A percentile compares a stretch with the other conserved stretches of the same genome.
Conservation (phyloP, 2,888 invertebrate species). For the Ellobium chinense region DNA sequence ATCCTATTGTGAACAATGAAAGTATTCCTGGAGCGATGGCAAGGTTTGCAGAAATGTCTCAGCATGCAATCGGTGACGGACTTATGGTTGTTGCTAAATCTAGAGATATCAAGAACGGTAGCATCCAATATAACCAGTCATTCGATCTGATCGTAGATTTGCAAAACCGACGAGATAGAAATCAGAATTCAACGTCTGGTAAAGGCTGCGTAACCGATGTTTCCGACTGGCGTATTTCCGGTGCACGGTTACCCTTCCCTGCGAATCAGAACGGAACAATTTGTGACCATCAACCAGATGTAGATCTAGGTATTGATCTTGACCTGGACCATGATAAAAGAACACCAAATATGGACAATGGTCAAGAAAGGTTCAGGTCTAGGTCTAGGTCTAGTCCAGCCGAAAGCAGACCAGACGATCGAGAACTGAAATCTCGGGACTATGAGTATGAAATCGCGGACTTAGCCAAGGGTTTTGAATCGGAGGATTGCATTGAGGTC, state of each 20-base stretch:
- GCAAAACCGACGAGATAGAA: constrained; percentile 21
- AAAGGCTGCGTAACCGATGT: neutral
- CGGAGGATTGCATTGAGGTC: neutral
- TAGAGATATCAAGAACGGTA: neutral
- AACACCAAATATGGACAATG: no score
- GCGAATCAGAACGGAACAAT: neutral
- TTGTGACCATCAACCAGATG: neutral
- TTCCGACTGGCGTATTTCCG: neutral
- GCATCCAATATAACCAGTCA: neutral
- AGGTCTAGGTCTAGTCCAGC: no score
- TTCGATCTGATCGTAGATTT: constrained; percentile 5
- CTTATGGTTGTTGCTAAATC: constrained; percentile 18
- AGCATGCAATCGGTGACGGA: constrained; percentile 27
- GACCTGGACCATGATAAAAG: neutral
- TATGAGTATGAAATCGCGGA: neutral
- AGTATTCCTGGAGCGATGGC: constrained; percentile 26
- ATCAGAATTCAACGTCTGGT: constrained; percentile 26
- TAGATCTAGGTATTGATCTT: neutral
- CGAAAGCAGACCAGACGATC: no score
- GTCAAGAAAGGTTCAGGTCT: no score
- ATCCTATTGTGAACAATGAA: constrained; percentile 31
- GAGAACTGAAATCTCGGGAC: neutral
- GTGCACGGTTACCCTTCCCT: neutral
- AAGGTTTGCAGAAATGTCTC: constrained; percentile 30
- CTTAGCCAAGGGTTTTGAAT: neutral